Percentiles rank a stretch among this genome's conserved stretches.
These are phyloP conservation scores for Tenthredo distinguenda DNA, from an alignment of 2,888 invertebrate species.

Conservation along the genomic window DNA sequence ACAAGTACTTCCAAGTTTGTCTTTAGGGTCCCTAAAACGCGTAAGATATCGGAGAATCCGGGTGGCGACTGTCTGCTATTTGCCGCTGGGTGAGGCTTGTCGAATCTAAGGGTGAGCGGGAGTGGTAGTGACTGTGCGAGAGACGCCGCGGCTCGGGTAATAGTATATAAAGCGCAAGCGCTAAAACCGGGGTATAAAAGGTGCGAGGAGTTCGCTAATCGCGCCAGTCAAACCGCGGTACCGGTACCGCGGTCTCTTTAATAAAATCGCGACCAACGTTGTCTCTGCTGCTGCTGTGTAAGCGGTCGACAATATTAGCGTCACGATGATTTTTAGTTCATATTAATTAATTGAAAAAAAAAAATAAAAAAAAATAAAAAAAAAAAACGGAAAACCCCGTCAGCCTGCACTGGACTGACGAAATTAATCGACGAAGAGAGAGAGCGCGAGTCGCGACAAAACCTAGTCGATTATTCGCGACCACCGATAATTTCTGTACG, in stretches of 20 bases:
- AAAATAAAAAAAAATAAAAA: too few relatives aligned
- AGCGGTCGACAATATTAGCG: constrained; percentile 22
- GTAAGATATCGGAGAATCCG: constrained; percentile 40
- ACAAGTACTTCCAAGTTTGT: constrained; percentile 1
- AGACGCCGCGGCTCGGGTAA: constrained; percentile 54
- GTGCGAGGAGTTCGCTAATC: constrained; percentile 60
- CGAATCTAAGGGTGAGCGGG: not conserved
- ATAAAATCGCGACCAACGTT: not conserved
- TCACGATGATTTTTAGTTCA: constrained; percentile 59
- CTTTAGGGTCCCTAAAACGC: not conserved
- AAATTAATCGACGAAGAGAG: not conserved
- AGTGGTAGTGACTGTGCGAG: not conserved
- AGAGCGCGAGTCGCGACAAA: not conserved
- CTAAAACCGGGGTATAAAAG: constrained; percentile 61
- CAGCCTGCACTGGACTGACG: too few relatives aligned
- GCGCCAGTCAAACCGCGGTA: constrained; percentile 68
- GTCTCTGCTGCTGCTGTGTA: not conserved
- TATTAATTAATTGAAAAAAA: not conserved
- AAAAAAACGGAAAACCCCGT: too few relatives aligned
- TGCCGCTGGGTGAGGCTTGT: constrained; percentile 16
- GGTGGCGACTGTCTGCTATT: constrained; percentile 48
- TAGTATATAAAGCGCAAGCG: constrained; percentile 60
- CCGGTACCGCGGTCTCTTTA: constrained; percentile 60
- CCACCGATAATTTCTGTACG: constrained; percentile 14
- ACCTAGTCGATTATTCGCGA: not conserved